phyloP scores from a whole-genome alignment of 2,888 invertebrate species.

The Altica lythri region DNA sequence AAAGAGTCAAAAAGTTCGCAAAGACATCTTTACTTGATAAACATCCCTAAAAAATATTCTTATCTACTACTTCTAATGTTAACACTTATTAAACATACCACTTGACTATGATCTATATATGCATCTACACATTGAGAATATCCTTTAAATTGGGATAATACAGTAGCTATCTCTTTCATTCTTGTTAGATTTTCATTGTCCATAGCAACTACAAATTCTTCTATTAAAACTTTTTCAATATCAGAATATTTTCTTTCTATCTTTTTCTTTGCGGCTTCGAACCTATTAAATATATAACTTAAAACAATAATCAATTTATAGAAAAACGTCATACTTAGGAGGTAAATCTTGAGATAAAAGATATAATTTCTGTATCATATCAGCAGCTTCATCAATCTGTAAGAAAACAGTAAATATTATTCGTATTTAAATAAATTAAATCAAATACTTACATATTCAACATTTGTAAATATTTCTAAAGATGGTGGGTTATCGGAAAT shows the following conservation, averaged over 20 bases:
- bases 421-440: slow-evolving; percentile 2
- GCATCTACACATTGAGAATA: slow-evolving; percentile 96
- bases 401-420: no score
- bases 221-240: slow-evolving; percentile 86
- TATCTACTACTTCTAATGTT: slow-evolving; percentile 20
- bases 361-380: slow-evolving; percentile 95
- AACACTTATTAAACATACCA: slow-evolving; percentile 61
- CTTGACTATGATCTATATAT: slow-evolving; percentile 95
- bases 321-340: slow-evolving; percentile 66
- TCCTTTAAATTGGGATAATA: slow-evolving; percentile 94
- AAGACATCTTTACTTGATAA: slow-evolving; percentile 89
- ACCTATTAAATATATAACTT: slow-evolving; percentile 56
- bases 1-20: slow-evolving; percentile 85
- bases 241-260: slow-evolving; percentile 89
- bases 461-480: slow-evolving; percentile 86
- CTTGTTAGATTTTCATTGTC: slow-evolving; percentile 79
- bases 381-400: slow-evolving; percentile 91
- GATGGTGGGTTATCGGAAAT: slow-evolving; percentile 82
- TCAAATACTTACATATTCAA: slow-evolving; percentile 61
- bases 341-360: slow-evolving; percentile 95
- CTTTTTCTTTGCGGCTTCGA: slow-evolving; percentile 82
- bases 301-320: background rate
- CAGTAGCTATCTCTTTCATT: slow-evolving; percentile 92
- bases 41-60: slow-evolving; percentile 68
- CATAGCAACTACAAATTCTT: slow-evolving; percentile 92